Base-by-base conservation (phyloP, 2,797 vertebrate species). In the Tachyglossus aculeatus region DNA sequence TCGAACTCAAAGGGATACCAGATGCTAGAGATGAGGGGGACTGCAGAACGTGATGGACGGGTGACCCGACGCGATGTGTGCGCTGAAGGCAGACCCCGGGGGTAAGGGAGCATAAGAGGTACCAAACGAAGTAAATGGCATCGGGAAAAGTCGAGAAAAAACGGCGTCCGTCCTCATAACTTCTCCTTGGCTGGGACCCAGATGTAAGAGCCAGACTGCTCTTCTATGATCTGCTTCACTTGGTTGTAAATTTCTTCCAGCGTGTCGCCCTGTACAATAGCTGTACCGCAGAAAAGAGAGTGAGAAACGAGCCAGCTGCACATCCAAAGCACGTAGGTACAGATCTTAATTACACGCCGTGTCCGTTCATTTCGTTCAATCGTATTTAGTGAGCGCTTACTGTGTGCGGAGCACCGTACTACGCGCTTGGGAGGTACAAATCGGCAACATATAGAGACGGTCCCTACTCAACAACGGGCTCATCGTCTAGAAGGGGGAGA, bases 121-220 rank as follows among this genome's bases (percentile, higher is more conserved):
- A 66, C 86, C 72, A 80, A 68, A 82, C 83, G 80, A 71, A 89
- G 81, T 82, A 84, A 85, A 80, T 39, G 78, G 83, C 80, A 82
- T 64, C 70, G 67, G 90, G 83, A 85, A 85, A 91, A 88, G 47
- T 71, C 71, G 77, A 85, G 89, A 84, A 33, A 85, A 70, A 88
- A 72, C 72, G 82, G 39, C 53, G 38, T 32, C 50, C 74, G 60
- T 67, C 91, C 89, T 99, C 96, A 99, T 92, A 99, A 91, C 87
- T 98, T 99, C 92, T 99, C 98, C 92, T 98, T 98, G 78, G 97
- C 96, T 78, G 94, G 95, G 47, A 98, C 93, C 98, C 98, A 99
- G 90, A 99, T 96, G 89, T 92, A 95, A 57, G 96, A 95, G 63
- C 96, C 95, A 50, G 98, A 98, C 88, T 98, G 97, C 71, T 99